phyloP scores from a whole-genome alignment of 2,113 vertebrate species.

The Scatophagus argus region DNA sequence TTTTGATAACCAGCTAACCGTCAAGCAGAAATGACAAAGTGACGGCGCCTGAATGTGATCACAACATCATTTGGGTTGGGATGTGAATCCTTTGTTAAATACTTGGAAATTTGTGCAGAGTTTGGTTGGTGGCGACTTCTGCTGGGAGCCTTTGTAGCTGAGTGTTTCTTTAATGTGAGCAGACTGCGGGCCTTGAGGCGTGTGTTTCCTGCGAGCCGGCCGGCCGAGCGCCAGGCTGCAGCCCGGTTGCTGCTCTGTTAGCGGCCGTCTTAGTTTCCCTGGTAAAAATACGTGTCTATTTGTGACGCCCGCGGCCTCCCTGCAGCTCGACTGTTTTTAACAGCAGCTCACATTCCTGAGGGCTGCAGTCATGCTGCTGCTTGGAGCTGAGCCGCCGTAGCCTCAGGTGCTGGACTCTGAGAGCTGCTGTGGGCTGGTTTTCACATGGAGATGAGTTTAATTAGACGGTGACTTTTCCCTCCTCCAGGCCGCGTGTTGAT shows the following conservation, averaged over 20 bases:
- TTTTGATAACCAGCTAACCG: no score
- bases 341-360: constrained; percentile 64
- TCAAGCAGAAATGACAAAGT: no score
- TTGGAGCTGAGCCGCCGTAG: background rate
- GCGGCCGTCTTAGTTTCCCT: background rate
- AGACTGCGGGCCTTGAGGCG: no score
- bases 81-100: background rate
- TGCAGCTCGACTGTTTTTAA: constrained; percentile 46
- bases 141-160: no score
- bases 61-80: no score
- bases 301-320: constrained; percentile 14
- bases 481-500: background rate
- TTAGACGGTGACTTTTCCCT: background rate
- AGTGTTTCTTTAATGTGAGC: no score
- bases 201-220: no score
- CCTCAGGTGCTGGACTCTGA: constrained; percentile 44
- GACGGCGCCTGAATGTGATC: no score
- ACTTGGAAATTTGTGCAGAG: background rate
- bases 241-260: background rate
- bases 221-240: no score
- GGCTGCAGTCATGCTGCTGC: constrained; percentile 47
- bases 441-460: constrained; percentile 34
- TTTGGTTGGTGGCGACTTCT: background rate
- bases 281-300: constrained; percentile 61
- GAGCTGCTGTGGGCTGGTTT: constrained; percentile 1